Base-by-base conservation (phyloP, 2,888 invertebrate genomes). In the Tiphia femorata region DNA sequence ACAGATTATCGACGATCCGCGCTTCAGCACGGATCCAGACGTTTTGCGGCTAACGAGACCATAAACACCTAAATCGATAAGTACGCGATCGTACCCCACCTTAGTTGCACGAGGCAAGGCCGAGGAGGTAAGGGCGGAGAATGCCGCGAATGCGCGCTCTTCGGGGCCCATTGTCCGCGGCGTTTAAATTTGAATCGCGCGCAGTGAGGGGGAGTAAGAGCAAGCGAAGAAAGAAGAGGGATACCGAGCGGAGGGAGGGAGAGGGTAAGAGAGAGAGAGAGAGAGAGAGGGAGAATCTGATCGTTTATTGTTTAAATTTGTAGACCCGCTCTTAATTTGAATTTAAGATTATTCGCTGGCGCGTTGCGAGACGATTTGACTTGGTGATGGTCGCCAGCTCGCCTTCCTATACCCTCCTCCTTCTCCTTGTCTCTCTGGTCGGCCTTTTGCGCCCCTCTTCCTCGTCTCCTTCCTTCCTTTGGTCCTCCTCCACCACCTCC, bases 281-380 rank as follows among this genome's bases (percentile, higher is more conserved):
- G n/a, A n/a, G n/a, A n/a, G n/a, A n/a, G n/a, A n/a, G n/a, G n/a
- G 72, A 70, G 79, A 79, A 79, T 79, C 79, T 79, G 79, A 79
- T 79, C 78, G 78, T 79, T 79, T 79, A 79, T 78, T 79, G 79
- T 79, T 79, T 79, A 79, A 79, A 79, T 79, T 79, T 79, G 79
- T 79, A 79, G 79, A 78, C 78, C 78, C 73, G 74, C 69, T 79
- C 79, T 79, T 79, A 79, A 79, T 79, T 79, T 79, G 77, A 79
- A 79, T 79, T 79, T 79, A 77, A 79, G 78, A 79, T 79, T 78
- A 78, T 78, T 78, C 79, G 74, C 79, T 77, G 77, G 79, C 78
- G 78, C 78, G 78, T 79, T 79, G 78, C 74, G 76, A 75, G 76
- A 75, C 78, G 74, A 79, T 79, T 79, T 79, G 79, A 79, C 79